phyloP scores from a whole-genome alignment of 2,113 vertebrate genomes.

The Gallinago media region DNA sequence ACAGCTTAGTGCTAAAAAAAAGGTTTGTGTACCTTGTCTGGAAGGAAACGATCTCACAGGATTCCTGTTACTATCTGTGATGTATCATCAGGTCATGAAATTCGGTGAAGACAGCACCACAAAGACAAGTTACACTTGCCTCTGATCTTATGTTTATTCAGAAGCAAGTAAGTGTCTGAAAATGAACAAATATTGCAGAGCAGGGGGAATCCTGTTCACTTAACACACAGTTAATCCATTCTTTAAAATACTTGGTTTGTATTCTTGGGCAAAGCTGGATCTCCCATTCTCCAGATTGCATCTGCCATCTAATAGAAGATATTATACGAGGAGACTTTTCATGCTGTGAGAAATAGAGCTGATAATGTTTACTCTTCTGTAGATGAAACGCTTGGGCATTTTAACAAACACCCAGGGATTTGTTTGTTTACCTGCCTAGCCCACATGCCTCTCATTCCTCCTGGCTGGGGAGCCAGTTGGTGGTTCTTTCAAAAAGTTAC shows the following conservation, averaged over 20 bases:
- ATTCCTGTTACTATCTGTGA: background rate
- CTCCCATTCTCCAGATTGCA: background rate
- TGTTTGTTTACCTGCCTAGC: slow-evolving; percentile 69
- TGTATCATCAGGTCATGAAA: slow-evolving; percentile 19
- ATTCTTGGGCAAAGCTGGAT: background rate
- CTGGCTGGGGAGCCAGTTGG: background rate
- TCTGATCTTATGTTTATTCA: background rate
- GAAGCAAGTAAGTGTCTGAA: background rate
- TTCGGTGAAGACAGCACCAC: background rate
- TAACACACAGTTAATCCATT: background rate
- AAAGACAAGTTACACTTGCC: background rate
- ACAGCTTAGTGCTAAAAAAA: slow-evolving; percentile 27
- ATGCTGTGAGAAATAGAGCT: slow-evolving; percentile 4
- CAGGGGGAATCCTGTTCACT: background rate
- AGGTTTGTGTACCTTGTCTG: slow-evolving; percentile 58
- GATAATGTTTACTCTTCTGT: background rate
- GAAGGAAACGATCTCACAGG: slow-evolving; percentile 20
- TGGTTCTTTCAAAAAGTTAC: background rate
- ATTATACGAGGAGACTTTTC: background rate
- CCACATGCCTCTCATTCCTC: slow-evolving; percentile 71
- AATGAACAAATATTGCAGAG: background rate
- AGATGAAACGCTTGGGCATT: slow-evolving; percentile 50
- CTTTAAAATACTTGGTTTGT: background rate
- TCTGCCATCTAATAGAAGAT: background rate
- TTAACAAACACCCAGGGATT: slow-evolving; percentile 47